Conservation (phyloP, 2,113 vertebrate species). For the Seriola aureovittata region DNA sequence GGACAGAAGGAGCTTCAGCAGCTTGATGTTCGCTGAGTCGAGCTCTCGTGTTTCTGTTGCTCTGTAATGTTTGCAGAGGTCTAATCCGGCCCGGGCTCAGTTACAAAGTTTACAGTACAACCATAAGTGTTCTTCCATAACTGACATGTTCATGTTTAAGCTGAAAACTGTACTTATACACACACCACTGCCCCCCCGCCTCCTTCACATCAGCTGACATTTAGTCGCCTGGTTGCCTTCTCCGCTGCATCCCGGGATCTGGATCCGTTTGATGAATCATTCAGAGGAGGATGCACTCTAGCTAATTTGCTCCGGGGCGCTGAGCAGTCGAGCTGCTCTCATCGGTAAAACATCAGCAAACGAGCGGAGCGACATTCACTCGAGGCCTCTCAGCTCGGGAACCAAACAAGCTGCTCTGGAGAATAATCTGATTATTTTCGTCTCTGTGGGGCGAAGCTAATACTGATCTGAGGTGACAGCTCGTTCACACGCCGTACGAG, state of each 20-base stretch:
- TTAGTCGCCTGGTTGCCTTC: slow-evolving; percentile 22
- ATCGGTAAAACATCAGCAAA: slow-evolving; percentile 48
- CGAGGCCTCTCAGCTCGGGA: not conserved
- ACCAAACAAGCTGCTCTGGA: slow-evolving; percentile 46
- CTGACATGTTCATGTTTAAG: not conserved
- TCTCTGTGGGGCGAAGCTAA: slow-evolving; percentile 25
- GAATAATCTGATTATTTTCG: slow-evolving; percentile 38
- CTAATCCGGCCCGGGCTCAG: not conserved
- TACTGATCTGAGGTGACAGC: slow-evolving; percentile 48
- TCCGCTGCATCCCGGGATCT: not conserved
- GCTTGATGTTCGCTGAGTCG: no score
- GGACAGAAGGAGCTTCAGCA: no score
- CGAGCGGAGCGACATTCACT: not conserved
- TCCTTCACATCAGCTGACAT: slow-evolving; percentile 34
- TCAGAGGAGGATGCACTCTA: slow-evolving; percentile 38
- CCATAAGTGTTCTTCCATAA: not conserved
- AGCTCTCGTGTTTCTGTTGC: no score
- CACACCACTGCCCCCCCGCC: no score
- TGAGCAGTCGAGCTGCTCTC: slow-evolving; percentile 57
- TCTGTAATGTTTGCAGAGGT: no score
- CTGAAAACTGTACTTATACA: not conserved
- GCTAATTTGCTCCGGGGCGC: slow-evolving; percentile 51
- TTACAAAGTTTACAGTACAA: not conserved
- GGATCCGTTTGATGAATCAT: slow-evolving; percentile 58
- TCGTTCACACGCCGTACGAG: slow-evolving; percentile 30